Conservation (phyloP, 2,888 invertebrate species). For the Notodonta dromedarius region DNA sequence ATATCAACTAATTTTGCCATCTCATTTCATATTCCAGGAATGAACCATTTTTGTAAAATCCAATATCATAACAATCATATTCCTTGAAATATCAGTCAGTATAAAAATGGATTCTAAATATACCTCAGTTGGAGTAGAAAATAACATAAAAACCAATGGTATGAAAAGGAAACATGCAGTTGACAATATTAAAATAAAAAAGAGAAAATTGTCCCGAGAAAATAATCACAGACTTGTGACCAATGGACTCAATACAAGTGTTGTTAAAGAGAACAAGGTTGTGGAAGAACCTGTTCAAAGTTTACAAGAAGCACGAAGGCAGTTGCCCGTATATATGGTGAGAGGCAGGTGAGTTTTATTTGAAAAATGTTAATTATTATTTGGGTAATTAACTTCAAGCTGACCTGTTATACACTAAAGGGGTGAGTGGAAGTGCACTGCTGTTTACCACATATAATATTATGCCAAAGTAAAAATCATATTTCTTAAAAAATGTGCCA, state of each 20-base stretch:
- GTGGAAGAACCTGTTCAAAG: constrained; percentile 45
- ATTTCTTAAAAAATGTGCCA: too few relatives aligned
- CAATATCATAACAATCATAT: too few relatives aligned
- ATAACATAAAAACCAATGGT: constrained; percentile 43
- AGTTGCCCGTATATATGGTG: constrained; percentile 83
- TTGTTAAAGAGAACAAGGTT: constrained; percentile 30
- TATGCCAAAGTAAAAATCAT: too few relatives aligned
- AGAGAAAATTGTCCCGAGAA: constrained; percentile 50
- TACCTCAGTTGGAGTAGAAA: constrained; percentile 54
- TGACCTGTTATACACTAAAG: too few relatives aligned
- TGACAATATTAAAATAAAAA: constrained; percentile 57
- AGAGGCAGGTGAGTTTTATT: constrained; percentile 63
- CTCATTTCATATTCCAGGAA: too few relatives aligned
- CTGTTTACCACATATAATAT: too few relatives aligned
- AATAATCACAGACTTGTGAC: constrained; percentile 20
- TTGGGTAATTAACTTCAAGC: too few relatives aligned
- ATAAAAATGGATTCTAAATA: constrained; percentile 77
- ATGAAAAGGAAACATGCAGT: constrained; percentile 52
- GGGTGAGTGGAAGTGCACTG: too few relatives aligned
- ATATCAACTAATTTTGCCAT: too few relatives aligned
- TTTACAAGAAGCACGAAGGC: constrained; percentile 70
- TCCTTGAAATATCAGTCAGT: too few relatives aligned
- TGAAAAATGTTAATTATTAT: background rate
- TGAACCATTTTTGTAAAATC: too few relatives aligned
- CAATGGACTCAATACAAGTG: constrained; percentile 39